Evolutionary conservation across 2,797 vertebrate species (phyloP).

Genomic region (Arremon aurantiirostris): DNA sequence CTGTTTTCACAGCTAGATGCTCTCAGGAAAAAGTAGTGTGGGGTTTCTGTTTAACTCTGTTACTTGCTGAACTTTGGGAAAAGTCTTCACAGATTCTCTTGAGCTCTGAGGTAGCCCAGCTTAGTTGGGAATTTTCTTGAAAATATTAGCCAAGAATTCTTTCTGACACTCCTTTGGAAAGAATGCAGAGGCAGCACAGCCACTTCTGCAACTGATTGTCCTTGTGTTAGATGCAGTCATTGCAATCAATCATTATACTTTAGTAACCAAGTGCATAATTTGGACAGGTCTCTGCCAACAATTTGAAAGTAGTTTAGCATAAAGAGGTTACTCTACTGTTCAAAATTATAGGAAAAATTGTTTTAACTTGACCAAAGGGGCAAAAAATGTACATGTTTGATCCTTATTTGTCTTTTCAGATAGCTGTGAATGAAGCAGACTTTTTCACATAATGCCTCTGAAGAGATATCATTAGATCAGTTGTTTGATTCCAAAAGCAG

Average conservation of each 20-base stretch:
- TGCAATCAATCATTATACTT: background rate
- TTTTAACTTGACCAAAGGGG: background rate
- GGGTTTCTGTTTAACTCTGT: background rate
- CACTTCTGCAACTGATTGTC: background rate
- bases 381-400: background rate
- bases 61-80: background rate
- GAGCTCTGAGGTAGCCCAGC: background rate
- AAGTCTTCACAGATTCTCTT: background rate
- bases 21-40: background rate
- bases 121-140: background rate
- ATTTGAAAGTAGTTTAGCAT: background rate
- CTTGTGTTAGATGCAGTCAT: background rate
- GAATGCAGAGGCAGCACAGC: background rate
- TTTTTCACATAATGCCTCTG: background rate
- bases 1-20: background rate
- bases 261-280: background rate
- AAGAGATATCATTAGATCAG: background rate
- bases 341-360: background rate
- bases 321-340: background rate
- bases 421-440: background rate
- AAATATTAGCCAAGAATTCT: background rate
- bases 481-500: background rate
- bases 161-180: background rate
- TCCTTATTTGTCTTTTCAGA: background rate
- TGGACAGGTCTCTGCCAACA: background rate